Evolutionary conservation across 2,113 vertebrate genomes (phyloP).

Genomic region (Brachirus orientalis): DNA sequence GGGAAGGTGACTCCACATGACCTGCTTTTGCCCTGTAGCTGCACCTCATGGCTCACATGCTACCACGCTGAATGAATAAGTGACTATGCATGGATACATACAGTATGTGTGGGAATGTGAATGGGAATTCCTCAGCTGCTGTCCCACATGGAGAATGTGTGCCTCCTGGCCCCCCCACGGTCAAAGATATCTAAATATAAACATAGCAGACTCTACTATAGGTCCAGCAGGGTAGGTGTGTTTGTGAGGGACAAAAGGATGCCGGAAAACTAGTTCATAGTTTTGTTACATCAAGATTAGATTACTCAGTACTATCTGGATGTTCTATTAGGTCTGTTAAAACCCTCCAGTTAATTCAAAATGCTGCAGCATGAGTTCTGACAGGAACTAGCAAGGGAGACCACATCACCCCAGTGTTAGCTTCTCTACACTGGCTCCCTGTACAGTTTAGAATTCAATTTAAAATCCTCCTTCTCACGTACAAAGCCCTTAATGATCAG

Average conservation of each 20-base stretch:
- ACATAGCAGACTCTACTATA: slow-evolving; percentile 33
- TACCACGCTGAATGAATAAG: slow-evolving; percentile 30
- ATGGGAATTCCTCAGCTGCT: slow-evolving; percentile 68
- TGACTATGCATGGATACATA: slow-evolving; percentile 30
- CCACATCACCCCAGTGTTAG: too few relatives aligned
- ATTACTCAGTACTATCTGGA: too few relatives aligned
- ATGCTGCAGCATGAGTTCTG: too few relatives aligned
- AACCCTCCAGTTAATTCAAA: too few relatives aligned
- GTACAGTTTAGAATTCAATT: too few relatives aligned
- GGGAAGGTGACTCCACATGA: slow-evolving; percentile 40
- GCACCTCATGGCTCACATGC: slow-evolving; percentile 41
- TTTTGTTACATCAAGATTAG: too few relatives aligned
- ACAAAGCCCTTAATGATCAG: too few relatives aligned
- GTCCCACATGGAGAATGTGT: slow-evolving; percentile 51
- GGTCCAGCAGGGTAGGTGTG: slow-evolving; percentile 34
- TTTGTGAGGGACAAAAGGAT: slow-evolving; percentile 26
- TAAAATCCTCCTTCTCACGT: too few relatives aligned
- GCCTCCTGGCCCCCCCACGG: slow-evolving; percentile 37
- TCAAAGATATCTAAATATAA: slow-evolving; percentile 71
- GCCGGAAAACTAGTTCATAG: too few relatives aligned
- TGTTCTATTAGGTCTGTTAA: too few relatives aligned
- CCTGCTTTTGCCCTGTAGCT: slow-evolving; percentile 19
- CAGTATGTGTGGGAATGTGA: slow-evolving; percentile 45
- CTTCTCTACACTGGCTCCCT: too few relatives aligned
- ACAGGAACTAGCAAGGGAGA: too few relatives aligned